These are phyloP conservation scores for Lasioglossum lativentre DNA, from an alignment of 2,888 invertebrate species.

Conservation along the genomic window DNA sequence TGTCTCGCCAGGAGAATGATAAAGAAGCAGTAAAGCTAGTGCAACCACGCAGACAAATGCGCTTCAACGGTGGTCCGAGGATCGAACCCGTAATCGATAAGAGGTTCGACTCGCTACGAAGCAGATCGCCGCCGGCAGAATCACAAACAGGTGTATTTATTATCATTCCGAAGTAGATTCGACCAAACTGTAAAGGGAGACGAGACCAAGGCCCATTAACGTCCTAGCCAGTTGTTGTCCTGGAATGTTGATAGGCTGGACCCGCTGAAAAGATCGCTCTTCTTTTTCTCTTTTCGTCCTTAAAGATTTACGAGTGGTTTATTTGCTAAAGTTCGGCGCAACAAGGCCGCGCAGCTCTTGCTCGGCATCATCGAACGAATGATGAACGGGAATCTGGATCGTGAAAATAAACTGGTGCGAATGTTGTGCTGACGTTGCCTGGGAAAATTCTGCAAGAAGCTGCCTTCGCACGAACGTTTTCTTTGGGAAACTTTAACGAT, in stretches of 20 bases:
- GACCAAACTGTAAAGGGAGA: slow-evolving; percentile 24
- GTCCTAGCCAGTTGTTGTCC: slow-evolving; percentile 58
- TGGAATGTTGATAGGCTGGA: slow-evolving; percentile 65
- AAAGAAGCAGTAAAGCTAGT: background rate
- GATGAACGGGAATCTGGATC: slow-evolving; percentile 48
- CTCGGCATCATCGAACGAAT: background rate
- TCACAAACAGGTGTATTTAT: slow-evolving; percentile 24
- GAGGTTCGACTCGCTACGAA: background rate
- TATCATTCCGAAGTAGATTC: slow-evolving; percentile 34
- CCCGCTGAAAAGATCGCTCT: slow-evolving; percentile 39
- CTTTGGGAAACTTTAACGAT: background rate
- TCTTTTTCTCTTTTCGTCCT: background rate
- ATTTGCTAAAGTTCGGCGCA: slow-evolving; percentile 47
- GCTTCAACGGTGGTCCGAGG: background rate
- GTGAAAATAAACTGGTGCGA: slow-evolving; percentile 48
- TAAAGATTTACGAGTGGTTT: slow-evolving; percentile 57
- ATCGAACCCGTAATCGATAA: background rate
- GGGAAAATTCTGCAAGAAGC: slow-evolving; percentile 4
- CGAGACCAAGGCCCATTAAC: slow-evolving; percentile 46
- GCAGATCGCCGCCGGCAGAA: background rate
- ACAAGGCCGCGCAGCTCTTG: background rate
- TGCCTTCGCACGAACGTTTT: background rate
- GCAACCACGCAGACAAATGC: background rate
- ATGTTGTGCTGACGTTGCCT: slow-evolving; percentile 23
- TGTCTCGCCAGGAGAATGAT: background rate